Base-by-base conservation (phyloP, 2,797 vertebrate genomes). In the Takifugu ocellatus region DNA sequence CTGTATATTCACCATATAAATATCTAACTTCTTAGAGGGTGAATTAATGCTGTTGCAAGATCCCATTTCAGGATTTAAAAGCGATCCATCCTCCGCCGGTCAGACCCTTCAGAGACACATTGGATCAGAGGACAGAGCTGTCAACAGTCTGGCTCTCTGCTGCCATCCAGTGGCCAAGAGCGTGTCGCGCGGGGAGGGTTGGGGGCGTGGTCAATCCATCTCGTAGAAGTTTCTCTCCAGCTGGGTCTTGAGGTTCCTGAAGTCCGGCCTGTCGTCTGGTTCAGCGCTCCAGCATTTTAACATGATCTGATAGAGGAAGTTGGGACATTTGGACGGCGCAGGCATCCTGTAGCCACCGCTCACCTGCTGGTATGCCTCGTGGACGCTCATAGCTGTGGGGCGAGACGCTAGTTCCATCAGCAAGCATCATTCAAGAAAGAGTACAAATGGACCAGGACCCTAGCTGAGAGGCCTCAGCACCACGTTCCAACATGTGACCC, bases 281-380 rank as follows among this genome's bases (percentile, higher is more conserved):
- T 76, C 29, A 0, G 3, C 1, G 0, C 57, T 54, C 94, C 94
- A 95, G 61, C 93, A 95, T 0, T 61, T 61, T 5, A 66, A 5
- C 94, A 94, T 94, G 17, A 93, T 66, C 0, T 68, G 7, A 50
- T 92, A 78, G 6, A 92, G 45, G 0, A 51, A 59, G 0, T 72
- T 0, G 0, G 91, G 91, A 61, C 93, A 94, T 3, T 73, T 82
- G 0, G 7, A 0, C 0, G 93, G 93, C 2, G 78, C 6, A 0
- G 85, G 81, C 90, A 93, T 89, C 51, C 89, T 81, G 77, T 93
- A 92, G 6, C 90, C 90, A 0, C 25, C 8, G 0, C 55, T 74
- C 3, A 94, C 75, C 25, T 77, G 58, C 31, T 62, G n/a, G 61
- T 84, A 84, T 1, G 80, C 71, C 10, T 92, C 90, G 0, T 66